Evolutionary conservation across 2,113 vertebrate genomes (phyloP).

Genomic region (Hassar affinis): DNA sequence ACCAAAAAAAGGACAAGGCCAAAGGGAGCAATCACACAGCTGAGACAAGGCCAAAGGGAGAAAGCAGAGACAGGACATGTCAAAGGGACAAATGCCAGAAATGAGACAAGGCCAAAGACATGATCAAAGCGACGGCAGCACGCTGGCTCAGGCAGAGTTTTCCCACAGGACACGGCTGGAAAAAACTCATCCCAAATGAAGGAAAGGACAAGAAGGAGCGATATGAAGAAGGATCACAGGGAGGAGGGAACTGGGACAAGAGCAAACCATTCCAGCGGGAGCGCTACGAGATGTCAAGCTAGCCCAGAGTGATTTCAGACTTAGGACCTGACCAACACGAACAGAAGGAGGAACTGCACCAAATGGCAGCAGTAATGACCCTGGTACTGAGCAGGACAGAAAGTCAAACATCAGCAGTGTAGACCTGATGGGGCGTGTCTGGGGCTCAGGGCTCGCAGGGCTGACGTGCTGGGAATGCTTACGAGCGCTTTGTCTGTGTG

Average conservation of each 20-base stretch:
- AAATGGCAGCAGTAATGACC: background rate
- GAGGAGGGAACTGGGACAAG: background rate
- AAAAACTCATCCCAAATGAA: background rate
- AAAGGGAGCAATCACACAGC: background rate
- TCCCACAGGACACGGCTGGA: background rate
- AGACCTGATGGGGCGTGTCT: background rate
- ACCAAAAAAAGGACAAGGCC: constrained; percentile 1
- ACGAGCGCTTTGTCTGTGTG: too few relatives aligned
- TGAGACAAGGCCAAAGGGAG: background rate
- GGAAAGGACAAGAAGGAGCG: background rate
- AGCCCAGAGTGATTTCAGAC: background rate
- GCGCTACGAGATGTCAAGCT: background rate
- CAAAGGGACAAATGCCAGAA: background rate
- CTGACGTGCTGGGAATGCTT: too few relatives aligned
- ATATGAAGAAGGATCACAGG: background rate
- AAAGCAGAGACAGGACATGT: background rate
- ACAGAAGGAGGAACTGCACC: background rate
- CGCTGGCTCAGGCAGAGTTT: background rate
- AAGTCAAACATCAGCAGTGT: background rate
- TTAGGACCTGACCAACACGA: background rate
- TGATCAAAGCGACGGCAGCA: background rate
- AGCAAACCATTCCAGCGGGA: background rate
- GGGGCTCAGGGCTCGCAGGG: too few relatives aligned
- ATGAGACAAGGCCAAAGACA: background rate
- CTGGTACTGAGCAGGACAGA: background rate